Evolutionary conservation across 2,113 vertebrate genomes (phyloP).

Genomic region (Neolamprologus modestus): DNA sequence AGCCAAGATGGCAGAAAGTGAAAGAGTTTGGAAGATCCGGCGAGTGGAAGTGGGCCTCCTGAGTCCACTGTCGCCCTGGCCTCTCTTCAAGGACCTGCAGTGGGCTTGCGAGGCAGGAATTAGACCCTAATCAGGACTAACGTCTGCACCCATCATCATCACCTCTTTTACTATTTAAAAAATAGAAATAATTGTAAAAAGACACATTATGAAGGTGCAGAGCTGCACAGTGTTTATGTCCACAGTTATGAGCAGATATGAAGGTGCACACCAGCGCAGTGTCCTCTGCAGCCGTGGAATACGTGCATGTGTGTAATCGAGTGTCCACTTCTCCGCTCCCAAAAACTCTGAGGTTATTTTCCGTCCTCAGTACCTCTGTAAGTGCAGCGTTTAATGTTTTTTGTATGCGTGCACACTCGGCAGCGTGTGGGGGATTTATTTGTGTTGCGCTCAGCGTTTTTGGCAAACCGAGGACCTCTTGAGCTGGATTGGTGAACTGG

Average conservation of each 20-base stretch:
- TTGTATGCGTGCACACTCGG: neutral
- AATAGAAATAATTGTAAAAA: fast-evolving
- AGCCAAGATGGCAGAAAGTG: neutral
- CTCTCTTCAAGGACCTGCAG: neutral
- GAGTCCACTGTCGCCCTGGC: neutral
- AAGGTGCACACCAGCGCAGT: fast-evolving
- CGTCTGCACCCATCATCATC: fast-evolving
- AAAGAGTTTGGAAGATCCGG: fast-evolving
- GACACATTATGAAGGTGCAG: neutral
- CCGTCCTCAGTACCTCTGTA: constrained; percentile 18
- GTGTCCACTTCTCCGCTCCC: constrained; percentile 2
- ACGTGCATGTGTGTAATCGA: neutral
- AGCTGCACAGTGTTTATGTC: too few species aligned
- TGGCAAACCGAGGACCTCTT: constrained; percentile 50
- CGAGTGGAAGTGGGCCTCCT: neutral
- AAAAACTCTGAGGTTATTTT: constrained; percentile 39
- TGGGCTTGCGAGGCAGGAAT: neutral
- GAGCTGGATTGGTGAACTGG: constrained; percentile 50
- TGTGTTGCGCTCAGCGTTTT: constrained; percentile 51
- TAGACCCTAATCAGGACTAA: neutral
- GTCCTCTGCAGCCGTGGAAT: neutral
- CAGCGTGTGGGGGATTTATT: constrained; percentile 51
- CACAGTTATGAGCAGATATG: neutral
- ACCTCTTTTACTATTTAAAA: neutral
- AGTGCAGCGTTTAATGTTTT: constrained; percentile 20